phyloP scores from a whole-genome alignment of 1,140 invertebrate genomes.

The Pseudomyrmex cubaensis region DNA sequence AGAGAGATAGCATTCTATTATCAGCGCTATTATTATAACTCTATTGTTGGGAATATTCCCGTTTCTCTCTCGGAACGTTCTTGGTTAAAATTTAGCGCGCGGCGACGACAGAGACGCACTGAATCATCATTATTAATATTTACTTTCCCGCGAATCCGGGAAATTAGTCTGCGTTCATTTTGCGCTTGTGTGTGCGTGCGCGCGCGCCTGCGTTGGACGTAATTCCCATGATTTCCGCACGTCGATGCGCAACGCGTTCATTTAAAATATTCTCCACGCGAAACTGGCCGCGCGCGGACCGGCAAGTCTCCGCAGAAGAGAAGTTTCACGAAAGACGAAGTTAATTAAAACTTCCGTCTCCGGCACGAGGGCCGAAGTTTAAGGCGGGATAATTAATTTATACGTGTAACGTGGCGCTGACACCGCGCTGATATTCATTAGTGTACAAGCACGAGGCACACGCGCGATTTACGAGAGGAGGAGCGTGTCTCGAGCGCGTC shows the following conservation, averaged over 20 bases:
- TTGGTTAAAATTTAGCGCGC: slow-evolving; percentile 25
- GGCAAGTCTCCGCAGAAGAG: background rate
- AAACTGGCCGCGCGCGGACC: too few species aligned
- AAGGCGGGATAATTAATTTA: slow-evolving; percentile 49
- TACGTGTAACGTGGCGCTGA: slow-evolving; percentile 40
- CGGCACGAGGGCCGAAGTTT: slow-evolving; percentile 1
- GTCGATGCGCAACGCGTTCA: background rate
- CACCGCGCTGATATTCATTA: slow-evolving; percentile 43
- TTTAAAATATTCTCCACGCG: slow-evolving; percentile 4
- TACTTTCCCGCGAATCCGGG: background rate
- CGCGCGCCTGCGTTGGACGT: background rate
- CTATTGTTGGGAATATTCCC: background rate
- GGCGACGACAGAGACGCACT: slow-evolving; percentile 19
- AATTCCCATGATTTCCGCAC: background rate
- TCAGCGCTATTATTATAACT: background rate
- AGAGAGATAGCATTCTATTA: slow-evolving; percentile 4
- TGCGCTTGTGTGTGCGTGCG: too few species aligned
- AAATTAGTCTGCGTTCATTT: slow-evolving; percentile 17
- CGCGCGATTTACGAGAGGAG: slow-evolving; percentile 46
- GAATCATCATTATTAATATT: slow-evolving; percentile 51
- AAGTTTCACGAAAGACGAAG: slow-evolving; percentile 28
- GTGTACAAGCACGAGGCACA: slow-evolving; percentile 3
- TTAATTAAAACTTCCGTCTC: slow-evolving; percentile 55
- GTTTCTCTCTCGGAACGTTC: background rate
- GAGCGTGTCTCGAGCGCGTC: background rate